Evolutionary conservation across 2,888 invertebrate species (phyloP), one percentile per base, ranked within the genome.

Genomic region (Hydrotaea diabolus): DNA sequence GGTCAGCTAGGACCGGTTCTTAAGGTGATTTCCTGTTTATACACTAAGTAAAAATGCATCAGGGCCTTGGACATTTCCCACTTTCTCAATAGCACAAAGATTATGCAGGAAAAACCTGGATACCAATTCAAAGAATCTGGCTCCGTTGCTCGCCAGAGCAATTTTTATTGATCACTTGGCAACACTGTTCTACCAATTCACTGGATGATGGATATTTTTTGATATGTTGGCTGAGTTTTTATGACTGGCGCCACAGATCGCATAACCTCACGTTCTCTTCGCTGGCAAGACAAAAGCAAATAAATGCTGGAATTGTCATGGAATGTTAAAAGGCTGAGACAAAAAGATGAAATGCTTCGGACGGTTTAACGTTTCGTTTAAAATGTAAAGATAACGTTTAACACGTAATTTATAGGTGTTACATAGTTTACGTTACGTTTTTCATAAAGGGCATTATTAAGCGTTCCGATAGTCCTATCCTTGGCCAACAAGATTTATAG

Each of bases 381-480:
- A 49, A 46, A 46, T 19, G 19, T 39, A 43, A 36, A 72, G 71
- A 74, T 82, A 82, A 74, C 59, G 74, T 80, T 82, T 82, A 85
- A 85, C 79, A 82, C 76, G 69, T 82, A 76, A 80, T 82, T 79
- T 85, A 72, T 80, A 82, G 85, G 82, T 82, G 79, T 85, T 85
- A 85, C 82, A 82, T 76, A 74, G 76, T 73, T 76, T 73, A 85
- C 53, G 73, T 77, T 77, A 85, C 79, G 82, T 77, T n/a, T n/a
- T n/a, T 53, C 79, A 79, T 77, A 26, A 31, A 15, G 69, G n/a
- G 19, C 66, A 69, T 69, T 43, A 19, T 36, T 66, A 11, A 17
- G 0, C 43, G 19, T 43, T 62, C 31, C 23, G 9, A 46, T 43
- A 5, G 7, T 62, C 57, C 57, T 39, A 78, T 81, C 75, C 71